A percentile compares a stretch with the other conserved stretches of the same genome.
These are phyloP conservation scores for Carterocephalus palaemon DNA, from an alignment of 2,888 invertebrate genomes.

Conservation along the genomic window DNA sequence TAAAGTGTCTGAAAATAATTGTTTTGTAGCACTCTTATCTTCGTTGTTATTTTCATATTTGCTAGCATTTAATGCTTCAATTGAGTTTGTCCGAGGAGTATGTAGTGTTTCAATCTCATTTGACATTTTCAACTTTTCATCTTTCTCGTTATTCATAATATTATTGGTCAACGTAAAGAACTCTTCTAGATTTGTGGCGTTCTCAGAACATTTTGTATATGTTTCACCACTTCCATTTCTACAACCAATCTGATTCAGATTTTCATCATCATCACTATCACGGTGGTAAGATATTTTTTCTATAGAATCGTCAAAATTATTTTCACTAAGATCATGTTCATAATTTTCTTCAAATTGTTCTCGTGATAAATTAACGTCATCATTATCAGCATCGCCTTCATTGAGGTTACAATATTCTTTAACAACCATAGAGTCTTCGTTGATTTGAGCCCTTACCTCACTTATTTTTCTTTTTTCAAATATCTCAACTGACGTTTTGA, in stretches of 20 bases:
- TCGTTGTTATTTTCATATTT: slow-evolving; percentile 26
- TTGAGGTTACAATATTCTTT: no score
- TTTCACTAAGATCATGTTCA: slow-evolving; percentile 52
- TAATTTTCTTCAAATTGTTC: slow-evolving; percentile 55
- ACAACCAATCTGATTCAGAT: slow-evolving; percentile 42
- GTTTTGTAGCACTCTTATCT: slow-evolving; percentile 33
- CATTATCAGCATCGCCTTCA: slow-evolving; percentile 22
- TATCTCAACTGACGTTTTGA: neutral
- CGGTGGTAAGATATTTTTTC: slow-evolving; percentile 40
- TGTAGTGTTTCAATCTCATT: slow-evolving; percentile 51
- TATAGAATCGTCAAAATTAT: slow-evolving; percentile 47
- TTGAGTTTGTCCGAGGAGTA: slow-evolving; percentile 63
- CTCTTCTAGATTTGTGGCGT: slow-evolving; percentile 64
- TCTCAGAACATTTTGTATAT: slow-evolving; percentile 69
- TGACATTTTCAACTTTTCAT: slow-evolving; percentile 37
- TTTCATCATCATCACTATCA: slow-evolving; percentile 36
- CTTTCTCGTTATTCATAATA: slow-evolving; percentile 46
- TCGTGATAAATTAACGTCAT: slow-evolving; percentile 42
- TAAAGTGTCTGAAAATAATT: slow-evolving; percentile 55
- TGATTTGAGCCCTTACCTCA: no score
- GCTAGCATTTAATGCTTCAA: slow-evolving; percentile 53
- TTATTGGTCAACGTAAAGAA: slow-evolving; percentile 66
- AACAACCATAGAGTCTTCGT: no score
- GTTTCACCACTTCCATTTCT: slow-evolving; percentile 69
- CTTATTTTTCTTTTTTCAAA: neutral